These are phyloP conservation scores for Tetramorium bicarinatum DNA, from an alignment of 2,888 invertebrate species.

Conservation along the genomic window DNA sequence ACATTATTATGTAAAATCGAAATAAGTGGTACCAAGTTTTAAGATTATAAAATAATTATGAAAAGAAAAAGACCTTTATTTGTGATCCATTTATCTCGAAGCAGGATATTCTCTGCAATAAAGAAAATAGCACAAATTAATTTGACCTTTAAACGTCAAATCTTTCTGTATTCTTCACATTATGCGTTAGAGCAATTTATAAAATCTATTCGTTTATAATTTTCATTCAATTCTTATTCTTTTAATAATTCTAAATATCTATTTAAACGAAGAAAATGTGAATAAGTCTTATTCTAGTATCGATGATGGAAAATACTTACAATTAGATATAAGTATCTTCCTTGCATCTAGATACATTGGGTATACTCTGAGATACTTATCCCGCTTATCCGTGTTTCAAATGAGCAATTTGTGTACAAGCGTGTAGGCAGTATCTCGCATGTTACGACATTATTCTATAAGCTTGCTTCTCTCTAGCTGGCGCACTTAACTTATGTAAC, in stretches of 20 bases:
- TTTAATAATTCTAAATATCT: background rate
- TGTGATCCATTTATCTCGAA: background rate
- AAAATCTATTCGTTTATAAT: background rate
- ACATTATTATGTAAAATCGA: background rate
- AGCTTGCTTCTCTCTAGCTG: constrained; percentile 11
- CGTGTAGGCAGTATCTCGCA: constrained; percentile 24
- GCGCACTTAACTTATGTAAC: constrained; percentile 26
- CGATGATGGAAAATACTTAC: background rate
- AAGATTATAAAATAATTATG: background rate
- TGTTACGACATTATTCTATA: constrained; percentile 31
- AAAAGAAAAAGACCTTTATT: background rate
- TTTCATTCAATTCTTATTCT: background rate
- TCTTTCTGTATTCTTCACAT: background rate
- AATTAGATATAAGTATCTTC: background rate
- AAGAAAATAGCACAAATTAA: background rate
- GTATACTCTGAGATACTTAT: constrained; percentile 1
- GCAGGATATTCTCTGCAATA: background rate
- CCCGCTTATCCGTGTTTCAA: background rate
- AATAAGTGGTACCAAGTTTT: background rate
- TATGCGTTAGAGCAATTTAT: background rate
- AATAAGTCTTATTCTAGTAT: background rate
- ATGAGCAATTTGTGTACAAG: constrained; percentile 19
- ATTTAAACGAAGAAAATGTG: background rate
- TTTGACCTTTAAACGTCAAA: background rate
- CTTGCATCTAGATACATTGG: background rate